A percentile compares a stretch with the other conserved stretches of the same genome.
Evolutionary conservation across 2,113 vertebrate species (phyloP).

Genomic region (Sturnira hondurensis): DNA sequence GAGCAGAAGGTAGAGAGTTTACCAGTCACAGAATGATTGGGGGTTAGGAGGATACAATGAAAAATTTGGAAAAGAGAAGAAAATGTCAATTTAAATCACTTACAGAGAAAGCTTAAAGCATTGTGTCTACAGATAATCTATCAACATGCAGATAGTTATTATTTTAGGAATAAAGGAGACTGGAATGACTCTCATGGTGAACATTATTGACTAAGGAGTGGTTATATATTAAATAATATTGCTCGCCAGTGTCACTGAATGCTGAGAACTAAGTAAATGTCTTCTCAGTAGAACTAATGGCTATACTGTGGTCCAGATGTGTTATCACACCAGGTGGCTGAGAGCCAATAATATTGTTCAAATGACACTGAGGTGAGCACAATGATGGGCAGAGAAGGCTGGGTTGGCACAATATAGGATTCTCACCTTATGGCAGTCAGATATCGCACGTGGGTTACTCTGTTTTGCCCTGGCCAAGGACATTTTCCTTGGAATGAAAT

Average conservation of each 20-base stretch:
- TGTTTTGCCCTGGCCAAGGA: background rate
- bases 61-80: background rate
- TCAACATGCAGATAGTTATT: background rate
- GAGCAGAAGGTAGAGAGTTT: background rate
- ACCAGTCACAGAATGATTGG: background rate
- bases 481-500: background rate
- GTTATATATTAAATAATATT: background rate
- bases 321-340: background rate
- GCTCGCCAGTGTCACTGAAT: background rate
- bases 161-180: background rate
- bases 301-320: background rate
- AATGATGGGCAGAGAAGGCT: background rate
- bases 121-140: background rate
- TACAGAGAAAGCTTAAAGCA: background rate
- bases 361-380: background rate
- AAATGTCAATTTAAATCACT: background rate
- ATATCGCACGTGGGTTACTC: background rate
- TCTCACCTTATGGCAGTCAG: background rate
- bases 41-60: background rate
- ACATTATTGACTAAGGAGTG: background rate
- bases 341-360: background rate
- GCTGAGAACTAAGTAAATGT: background rate
- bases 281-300: background rate
- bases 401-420: no score
- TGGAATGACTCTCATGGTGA: background rate